Evolutionary conservation across 2,888 invertebrate species (phyloP), one percentile per base, ranked within the genome.

Genomic region (Drosophila incognita): DNA sequence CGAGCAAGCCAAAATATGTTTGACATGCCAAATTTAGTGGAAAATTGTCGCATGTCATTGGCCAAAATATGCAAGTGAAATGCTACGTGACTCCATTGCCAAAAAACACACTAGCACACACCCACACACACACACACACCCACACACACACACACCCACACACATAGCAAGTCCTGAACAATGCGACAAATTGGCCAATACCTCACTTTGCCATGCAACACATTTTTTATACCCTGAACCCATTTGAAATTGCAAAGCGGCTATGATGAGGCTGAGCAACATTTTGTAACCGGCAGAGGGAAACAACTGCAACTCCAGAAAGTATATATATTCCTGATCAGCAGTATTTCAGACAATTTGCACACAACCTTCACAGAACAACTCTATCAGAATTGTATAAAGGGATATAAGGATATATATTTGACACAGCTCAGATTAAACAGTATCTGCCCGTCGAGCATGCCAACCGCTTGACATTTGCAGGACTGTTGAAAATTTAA

Each of bases 11-110:
- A 58, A 82, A 90, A 86, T 86, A 86, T 90, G 90, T 86, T 86
- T 86, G 85, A 86, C 89, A 86, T 71, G 87, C 58, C 85, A 86
- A 86, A 86, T 86, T 90, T 86, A 90, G 86, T 89, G 90, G 86
- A 86, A 86, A 86, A 90, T 86, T 86, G 89, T 74, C 85, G 90
- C 90, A 86, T 90, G 89, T 90, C 90, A 88, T 90, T 87, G 74
- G 73, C 49, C 74, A 74, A 86, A 36, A 73, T 83, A 77, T 90
- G 89, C 90, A 86, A 83, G 87, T 89, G 81, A 81, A 86, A 81
- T 74, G 76, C 87, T 88, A 86, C 86, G 90, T 86, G 86, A 86
- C 76, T 83, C 57, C 67, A 71, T 88, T 86, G 76, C 81, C 80
- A 67, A 81, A 68, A 49, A 81, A 64, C 69, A 64, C 72, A 72